These are phyloP conservation scores for Scaptomyza tumidula DNA, from an alignment of 2,888 invertebrate genomes.

Conservation along the genomic window DNA sequence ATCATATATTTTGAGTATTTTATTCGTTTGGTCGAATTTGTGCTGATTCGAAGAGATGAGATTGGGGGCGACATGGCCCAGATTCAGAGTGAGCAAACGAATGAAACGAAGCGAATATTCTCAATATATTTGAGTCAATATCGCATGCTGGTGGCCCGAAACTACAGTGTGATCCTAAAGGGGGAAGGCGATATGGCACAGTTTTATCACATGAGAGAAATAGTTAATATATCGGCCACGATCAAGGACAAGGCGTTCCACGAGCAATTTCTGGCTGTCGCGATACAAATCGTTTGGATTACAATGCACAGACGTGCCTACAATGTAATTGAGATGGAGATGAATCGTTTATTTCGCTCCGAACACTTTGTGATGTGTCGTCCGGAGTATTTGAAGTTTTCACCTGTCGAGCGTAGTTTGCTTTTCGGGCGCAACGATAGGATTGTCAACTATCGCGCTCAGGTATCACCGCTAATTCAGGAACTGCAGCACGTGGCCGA, in stretches of 20 bases:
- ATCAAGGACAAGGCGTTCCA: conserved; percentile 76
- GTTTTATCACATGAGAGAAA: conserved; percentile 78
- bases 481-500: conserved; percentile 72
- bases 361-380: conserved; percentile 79
- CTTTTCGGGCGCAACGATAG: conserved; percentile 79
- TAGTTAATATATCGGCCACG: conserved; percentile 76
- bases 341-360: conserved; percentile 83
- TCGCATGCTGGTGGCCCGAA: conserved; percentile 82
- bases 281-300: conserved; percentile 82
- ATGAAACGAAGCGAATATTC: conserved; percentile 76
- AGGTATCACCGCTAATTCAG: conserved; percentile 82
- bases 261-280: conserved; percentile 80
- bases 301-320: conserved; percentile 81
- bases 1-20: conserved; percentile 84
- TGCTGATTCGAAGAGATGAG: conserved; percentile 82
- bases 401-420: conserved; percentile 70
- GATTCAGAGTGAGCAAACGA: conserved; percentile 79
- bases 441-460: conserved; percentile 79
- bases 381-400: conserved; percentile 66
- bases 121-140: conserved; percentile 80
- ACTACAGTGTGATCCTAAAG: conserved; percentile 81
- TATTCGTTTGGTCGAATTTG: conserved; percentile 81
- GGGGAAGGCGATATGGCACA: conserved; percentile 75
- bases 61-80: conserved; percentile 69
- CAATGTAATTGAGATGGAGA: conserved; percentile 80